Conservation (phyloP, 2,797 vertebrate genomes). For the Buceros bicornis region DNA sequence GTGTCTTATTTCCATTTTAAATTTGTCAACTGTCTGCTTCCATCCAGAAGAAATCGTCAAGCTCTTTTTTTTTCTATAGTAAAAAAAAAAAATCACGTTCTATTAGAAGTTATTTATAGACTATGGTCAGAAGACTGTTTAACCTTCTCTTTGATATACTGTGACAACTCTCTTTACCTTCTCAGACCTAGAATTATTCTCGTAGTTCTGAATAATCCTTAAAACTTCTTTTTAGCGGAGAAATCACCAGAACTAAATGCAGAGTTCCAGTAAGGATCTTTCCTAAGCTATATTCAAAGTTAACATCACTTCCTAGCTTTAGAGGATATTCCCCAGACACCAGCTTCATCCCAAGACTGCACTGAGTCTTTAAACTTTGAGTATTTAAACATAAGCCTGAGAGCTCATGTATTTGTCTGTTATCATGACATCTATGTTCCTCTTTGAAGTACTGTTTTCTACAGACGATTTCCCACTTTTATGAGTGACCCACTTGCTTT, state of each 20-base stretch:
- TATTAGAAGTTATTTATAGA: not conserved
- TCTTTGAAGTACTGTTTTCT: not conserved
- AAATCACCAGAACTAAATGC: not conserved
- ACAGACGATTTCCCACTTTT: not conserved
- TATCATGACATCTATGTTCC: not conserved
- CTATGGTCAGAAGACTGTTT: not conserved
- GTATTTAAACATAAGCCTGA: not conserved
- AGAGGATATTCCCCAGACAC: not conserved
- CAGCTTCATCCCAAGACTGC: not conserved
- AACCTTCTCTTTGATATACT: not conserved
- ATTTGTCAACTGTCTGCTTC: not conserved
- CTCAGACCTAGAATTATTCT: not conserved
- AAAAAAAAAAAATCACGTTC: not conserved
- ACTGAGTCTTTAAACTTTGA: not conserved
- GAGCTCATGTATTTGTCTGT: not conserved
- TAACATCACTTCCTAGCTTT: not conserved
- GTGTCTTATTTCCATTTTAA: conserved; percentile 15
- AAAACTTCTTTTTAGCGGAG: not conserved
- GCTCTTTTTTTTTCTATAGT: not conserved
- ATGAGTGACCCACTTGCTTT: not conserved
- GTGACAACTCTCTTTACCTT: not conserved
- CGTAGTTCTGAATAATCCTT: not conserved
- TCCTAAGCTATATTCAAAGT: not conserved
- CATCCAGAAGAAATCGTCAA: not conserved
- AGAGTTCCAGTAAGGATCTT: not conserved